Percentiles rank a stretch among this genome's conserved stretches.
phyloP scores from a whole-genome alignment of 92 coral and sea anemone species.

The Actinostola sp. region DNA sequence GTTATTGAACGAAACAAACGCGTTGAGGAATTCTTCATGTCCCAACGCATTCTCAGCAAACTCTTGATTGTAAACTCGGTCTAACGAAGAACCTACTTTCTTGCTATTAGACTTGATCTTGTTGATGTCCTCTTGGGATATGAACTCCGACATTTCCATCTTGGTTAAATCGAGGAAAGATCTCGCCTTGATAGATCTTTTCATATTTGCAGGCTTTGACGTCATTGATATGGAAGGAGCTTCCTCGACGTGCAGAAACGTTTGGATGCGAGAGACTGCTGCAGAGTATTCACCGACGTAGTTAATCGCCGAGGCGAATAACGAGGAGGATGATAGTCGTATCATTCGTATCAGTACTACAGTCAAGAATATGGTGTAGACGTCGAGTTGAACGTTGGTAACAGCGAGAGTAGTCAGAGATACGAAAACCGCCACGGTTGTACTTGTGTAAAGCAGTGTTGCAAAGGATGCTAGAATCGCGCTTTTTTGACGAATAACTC shows the following conservation, averaged over 20 bases:
- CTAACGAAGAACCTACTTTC: conserved; percentile 14
- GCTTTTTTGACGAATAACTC: conserved; percentile 68
- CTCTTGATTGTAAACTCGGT: conserved; percentile 30
- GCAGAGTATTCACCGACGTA: conserved; percentile 63
- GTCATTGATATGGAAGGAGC: conserved; percentile 47
- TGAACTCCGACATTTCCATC: conserved; percentile 63
- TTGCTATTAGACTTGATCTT: conserved; percentile 61
- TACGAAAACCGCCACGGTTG: conserved; percentile 75
- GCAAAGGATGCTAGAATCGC: conserved; percentile 84
- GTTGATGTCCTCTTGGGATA: conserved; percentile 68
- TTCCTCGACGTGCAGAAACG: conserved; percentile 74
- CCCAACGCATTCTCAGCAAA: conserved; percentile 8
- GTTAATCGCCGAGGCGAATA: conserved; percentile 76
- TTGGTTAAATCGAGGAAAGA: conserved; percentile 79
- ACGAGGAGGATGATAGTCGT: conserved; percentile 77
- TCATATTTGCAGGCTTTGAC: conserved; percentile 44
- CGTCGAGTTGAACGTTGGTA: conserved; percentile 59
- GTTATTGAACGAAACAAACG: conserved; percentile 58
- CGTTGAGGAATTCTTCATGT: neutral
- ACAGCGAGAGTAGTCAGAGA: conserved; percentile 84
- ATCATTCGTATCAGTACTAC: conserved; percentile 74
- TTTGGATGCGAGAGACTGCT: conserved; percentile 66
- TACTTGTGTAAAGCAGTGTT: conserved; percentile 79
- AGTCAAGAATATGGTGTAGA: conserved; percentile 78
- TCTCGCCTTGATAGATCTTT: conserved; percentile 47